phyloP scores from a whole-genome alignment of 1,140 invertebrate genomes.

The Daktulosphaira vitifoliae region DNA sequence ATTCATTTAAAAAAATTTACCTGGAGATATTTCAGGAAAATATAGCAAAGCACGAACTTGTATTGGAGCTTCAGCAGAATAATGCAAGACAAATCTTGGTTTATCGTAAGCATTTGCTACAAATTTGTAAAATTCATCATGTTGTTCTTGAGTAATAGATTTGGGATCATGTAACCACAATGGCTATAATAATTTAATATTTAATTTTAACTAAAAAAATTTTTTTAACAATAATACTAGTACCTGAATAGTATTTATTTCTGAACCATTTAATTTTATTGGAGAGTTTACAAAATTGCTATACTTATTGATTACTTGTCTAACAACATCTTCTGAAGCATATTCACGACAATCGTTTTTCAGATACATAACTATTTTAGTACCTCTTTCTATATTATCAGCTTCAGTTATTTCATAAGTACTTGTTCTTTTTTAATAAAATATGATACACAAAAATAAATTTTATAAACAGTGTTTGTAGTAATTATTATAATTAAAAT shows the following conservation, averaged over 20 bases:
- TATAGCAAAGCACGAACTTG: conserved; percentile 86
- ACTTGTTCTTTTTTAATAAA: no score
- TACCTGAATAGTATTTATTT: conserved; percentile 73
- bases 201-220: background rate
- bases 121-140: conserved; percentile 85
- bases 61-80: conserved; percentile 75
- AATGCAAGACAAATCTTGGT: conserved; percentile 75
- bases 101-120: conserved; percentile 74
- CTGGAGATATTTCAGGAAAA: conserved; percentile 82
- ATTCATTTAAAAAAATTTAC: conserved; percentile 37
- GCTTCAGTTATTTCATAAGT: conserved; percentile 81
- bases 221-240: no score
- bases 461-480: no score
- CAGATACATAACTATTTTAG: conserved; percentile 86
- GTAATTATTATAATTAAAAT: background rate
- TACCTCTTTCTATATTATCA: conserved; percentile 74
- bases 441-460: conserved; percentile 39
- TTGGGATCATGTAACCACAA: conserved; percentile 90
- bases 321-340: conserved; percentile 74
- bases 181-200: conserved; percentile 53
- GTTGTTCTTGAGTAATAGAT: conserved; percentile 72
- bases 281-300: conserved; percentile 94
- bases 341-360: conserved; percentile 81
- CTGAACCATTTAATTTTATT: conserved; percentile 81
- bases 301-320: conserved; percentile 86